Evolutionary conservation across 2,797 vertebrate species (phyloP), one percentile per base, ranked within the genome.

Genomic region (Anolis apletophallus): DNA sequence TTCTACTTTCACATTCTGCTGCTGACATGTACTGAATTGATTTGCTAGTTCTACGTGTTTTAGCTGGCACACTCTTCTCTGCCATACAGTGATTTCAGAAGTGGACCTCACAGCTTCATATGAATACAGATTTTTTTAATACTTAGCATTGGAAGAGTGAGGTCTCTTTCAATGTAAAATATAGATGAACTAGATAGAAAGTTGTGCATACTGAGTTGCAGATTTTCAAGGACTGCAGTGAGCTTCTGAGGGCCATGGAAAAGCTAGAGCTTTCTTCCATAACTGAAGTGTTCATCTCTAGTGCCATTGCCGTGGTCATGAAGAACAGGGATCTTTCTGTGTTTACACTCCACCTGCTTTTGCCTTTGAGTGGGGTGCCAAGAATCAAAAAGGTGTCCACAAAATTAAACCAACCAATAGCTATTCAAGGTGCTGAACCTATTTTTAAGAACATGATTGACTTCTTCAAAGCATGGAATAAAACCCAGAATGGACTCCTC

Each of bases 31-130:
- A 64, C 12, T 71, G 74, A 52, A 79, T 61, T 52, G 16, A 16
- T 23, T 87, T 83, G 86, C 55, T 54, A 83, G 6, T 82, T 78
- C 59, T 61, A 71, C 73, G 64, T 87, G 52, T 87, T 83, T 79
- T 83, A 74, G 75, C 74, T 72, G 86, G n/a, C 74, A 83, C 81
- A 54, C 36, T 40, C 29, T 29, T 83, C 67, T 34, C 74, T 83
- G 81, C 67, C 55, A 61, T 36, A 26, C 40, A 52, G 36, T 78
- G 77, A 61, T 40, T 78, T 72, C 13, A 73, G 40, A 83, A 78
- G 13, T 79, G 36, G 55, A 72, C 36, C 54, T 87, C 75, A 3
- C 21, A 23, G 36, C 81, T 46, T 72, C 55, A 40, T 36, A 21
- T 68, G 32, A 34, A 0, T 32, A 21, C 29, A 72, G 67, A 71